Conservation (phyloP, 92 coral and sea anemone species). For the Montipora capitata region DNA sequence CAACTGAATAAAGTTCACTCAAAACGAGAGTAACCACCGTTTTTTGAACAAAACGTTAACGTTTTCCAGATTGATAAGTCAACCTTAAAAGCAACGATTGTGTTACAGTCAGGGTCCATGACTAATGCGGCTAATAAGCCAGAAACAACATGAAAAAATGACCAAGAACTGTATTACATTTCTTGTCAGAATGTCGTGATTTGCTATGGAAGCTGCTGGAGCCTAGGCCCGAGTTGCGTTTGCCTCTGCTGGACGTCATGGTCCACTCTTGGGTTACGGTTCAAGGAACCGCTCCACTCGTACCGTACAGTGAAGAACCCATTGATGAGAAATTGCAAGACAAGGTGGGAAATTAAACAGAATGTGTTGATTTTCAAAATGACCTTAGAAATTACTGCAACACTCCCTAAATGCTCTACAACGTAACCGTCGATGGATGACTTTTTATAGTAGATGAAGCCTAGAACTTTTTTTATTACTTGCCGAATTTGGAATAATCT, state of each 20-base stretch:
- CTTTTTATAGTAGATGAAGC: too few relatives aligned
- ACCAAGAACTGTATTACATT: neutral
- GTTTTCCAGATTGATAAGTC: too few relatives aligned
- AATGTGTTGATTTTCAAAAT: neutral
- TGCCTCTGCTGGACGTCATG: constrained; percentile 83
- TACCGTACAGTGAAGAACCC: constrained; percentile 68
- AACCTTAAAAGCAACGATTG: too few relatives aligned
- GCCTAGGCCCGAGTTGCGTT: constrained; percentile 87
- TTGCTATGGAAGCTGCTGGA: constrained; percentile 87
- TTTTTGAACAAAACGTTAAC: too few relatives aligned
- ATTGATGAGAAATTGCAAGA: constrained; percentile 74
- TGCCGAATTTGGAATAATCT: too few relatives aligned
- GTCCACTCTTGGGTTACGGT: constrained; percentile 93
- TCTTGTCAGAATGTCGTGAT: constrained; percentile 87
- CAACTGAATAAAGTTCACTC: too few relatives aligned
- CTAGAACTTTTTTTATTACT: too few relatives aligned
- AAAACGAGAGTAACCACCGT: too few relatives aligned
- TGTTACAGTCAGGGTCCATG: too few relatives aligned
- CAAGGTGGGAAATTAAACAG: constrained; percentile 60
- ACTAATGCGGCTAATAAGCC: too few relatives aligned
- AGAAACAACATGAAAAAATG: neutral
- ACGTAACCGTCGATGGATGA: too few relatives aligned
- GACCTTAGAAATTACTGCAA: neutral
- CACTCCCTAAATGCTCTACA: neutral
- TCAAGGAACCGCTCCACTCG: constrained; percentile 73